phyloP scores from a whole-genome alignment of 2,113 vertebrate species.

The Elachura formosa region DNA sequence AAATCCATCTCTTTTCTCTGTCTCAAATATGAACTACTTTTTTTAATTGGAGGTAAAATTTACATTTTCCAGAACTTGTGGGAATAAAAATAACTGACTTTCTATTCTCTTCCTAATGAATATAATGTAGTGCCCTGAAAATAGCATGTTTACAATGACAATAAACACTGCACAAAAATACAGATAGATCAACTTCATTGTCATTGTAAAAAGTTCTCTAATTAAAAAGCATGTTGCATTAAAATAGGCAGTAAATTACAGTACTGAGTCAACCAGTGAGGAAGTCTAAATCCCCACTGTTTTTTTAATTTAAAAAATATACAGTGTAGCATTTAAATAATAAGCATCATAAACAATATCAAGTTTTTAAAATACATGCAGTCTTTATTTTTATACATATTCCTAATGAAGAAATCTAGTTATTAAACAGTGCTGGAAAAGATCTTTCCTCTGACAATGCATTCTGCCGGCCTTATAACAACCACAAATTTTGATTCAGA shows the following conservation, averaged over 20 bases:
- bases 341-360: background rate
- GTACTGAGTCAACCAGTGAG: background rate
- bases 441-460: background rate
- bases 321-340: background rate
- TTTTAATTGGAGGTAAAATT: background rate
- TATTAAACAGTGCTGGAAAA: background rate
- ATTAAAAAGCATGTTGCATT: background rate
- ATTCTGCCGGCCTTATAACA: background rate
- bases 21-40: background rate
- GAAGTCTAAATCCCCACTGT: background rate
- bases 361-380: background rate
- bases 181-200: background rate
- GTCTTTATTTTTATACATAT: background rate
- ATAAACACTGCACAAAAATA: background rate
- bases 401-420: background rate
- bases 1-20: background rate
- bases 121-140: background rate
- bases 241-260: background rate
- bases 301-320: background rate
- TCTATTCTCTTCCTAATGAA: background rate
- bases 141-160: background rate
- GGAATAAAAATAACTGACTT: background rate
- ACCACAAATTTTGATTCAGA: background rate
- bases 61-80: background rate
- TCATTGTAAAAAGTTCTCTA: background rate